Evolutionary conservation across 1,140 invertebrate species (phyloP), one percentile per base, ranked within the genome.

Genomic region (Ridgeia piscesae): DNA sequence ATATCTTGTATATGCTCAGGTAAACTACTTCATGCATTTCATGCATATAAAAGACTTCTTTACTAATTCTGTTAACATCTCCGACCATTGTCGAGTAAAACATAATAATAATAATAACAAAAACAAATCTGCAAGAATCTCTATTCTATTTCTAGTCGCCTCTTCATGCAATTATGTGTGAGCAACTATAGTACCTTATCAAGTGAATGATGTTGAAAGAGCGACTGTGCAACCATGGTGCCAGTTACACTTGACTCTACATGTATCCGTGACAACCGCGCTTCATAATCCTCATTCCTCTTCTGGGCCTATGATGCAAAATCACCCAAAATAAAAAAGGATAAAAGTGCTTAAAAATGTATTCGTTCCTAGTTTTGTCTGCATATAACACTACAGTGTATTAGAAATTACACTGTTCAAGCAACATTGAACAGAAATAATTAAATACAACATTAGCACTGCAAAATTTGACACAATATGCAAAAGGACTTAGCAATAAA

Each of bases 221-320:
- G 94, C 93, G 91, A 48, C n/a, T 48, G 33, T 33, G 50, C 6
- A 33, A 58, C 35, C 50, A 48, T 91, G 88, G 34, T 31, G 91
- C 94, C 93, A 35, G 77, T 48, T 17, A 96, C 93, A 91, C 95
- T 93, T 35, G 96, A 95, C 42, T 96, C 96, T 48, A 94, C 94
- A 93, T 98, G 97, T 93, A 98, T 98, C 93, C 97, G 96, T 91
- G 96, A 96, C 91, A 98, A 96, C 58, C 97, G 96, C 88, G 96
- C 96, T 93, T 97, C 97, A 93, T 98, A 95, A 94, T 98, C 97
- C 95, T 96, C 95, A 96, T 98, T 98, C 96, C 98, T 97, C 92
- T 97, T 97, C 58, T 98, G 94, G 14, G 97, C 97, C 94, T 96
- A 91, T 14, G 93, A 93, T 48, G 91, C 42, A 77, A 89, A 34